Percentiles rank a stretch among this genome's conserved stretches.
Conservation (phyloP, 2,113 vertebrate species). For the Caloenas nicobarica region DNA sequence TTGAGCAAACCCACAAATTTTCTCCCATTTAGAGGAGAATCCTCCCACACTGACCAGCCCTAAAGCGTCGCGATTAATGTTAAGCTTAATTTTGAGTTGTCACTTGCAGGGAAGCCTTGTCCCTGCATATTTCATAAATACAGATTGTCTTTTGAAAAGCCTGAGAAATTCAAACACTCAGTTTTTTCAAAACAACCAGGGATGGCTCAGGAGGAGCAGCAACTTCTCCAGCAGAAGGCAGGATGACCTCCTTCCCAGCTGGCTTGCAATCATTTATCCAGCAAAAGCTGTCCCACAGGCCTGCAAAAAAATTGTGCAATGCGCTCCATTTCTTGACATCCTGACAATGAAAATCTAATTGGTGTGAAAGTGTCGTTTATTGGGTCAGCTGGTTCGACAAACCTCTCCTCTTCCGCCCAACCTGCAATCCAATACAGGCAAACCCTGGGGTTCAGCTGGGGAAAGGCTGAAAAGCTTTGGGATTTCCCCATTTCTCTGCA, state of each 20-base stretch:
- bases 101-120: not conserved
- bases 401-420: not conserved
- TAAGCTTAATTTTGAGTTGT: slow-evolving; percentile 21
- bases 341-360: slow-evolving; percentile 8
- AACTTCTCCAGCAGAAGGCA: slow-evolving; percentile 18
- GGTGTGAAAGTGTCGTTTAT: not conserved
- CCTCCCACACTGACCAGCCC: not conserved
- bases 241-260: slow-evolving; percentile 30
- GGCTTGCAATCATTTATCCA: not conserved
- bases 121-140: slow-evolving; percentile 16
- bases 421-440: not conserved
- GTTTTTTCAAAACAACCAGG: not conserved
- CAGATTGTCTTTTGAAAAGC: not conserved
- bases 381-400: not conserved
- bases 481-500: not conserved
- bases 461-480: not conserved
- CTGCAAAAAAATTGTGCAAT: not conserved
- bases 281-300: not conserved
- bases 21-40: not conserved
- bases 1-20: not conserved
- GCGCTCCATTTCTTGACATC: not conserved
- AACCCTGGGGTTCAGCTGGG: not conserved
- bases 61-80: slow-evolving; percentile 1
- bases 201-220: slow-evolving; percentile 10
- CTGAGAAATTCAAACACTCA: not conserved